Base-by-base conservation (phyloP, 2,113 vertebrate genomes). In the Panurus biarmicus region DNA sequence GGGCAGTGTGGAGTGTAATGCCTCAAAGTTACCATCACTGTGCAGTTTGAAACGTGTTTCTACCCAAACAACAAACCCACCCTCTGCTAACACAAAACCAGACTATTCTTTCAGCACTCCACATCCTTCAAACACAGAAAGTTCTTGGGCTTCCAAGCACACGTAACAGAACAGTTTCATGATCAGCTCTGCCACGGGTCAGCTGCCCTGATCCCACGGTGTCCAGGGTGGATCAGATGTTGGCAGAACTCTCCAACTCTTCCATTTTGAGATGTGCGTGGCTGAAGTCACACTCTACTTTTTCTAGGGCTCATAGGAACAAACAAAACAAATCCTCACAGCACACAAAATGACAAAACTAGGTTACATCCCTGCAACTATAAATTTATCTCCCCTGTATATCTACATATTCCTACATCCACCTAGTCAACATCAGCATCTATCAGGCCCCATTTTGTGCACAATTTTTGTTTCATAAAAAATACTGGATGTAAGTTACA, bases 1-100 rank as follows among this genome's bases (percentile, higher is more conserved):
- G 56, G 36, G 38, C 73, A 50, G 12, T 1, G 0, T 8, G 33
- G 9, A 19, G n/a, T 1, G 24, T 0, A 1, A 56, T 61, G 51
- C 25, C 22, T 62, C 48, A 56, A 62, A 71, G 48, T 24, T 24
- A n/a, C 38, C 54, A 53, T 12, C 62, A 50, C 12, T 5, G 24
- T 10, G 61, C 1, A 1, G 33, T 28, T 9, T 69, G 56, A 38
- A 89, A 75, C 3, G 2, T 0, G 11, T 58, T 75, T 47, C 83
- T 33, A 57, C 64, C 14, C 47, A 54, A 73, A 61, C 24, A 53
- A 77, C 48, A 80, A 76, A 42, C 40, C 31, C 16, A 16, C 19
- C 10, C 47, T 21, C 36, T 36, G n/a, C 70, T 25, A 35, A 54
- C 28, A 91, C 20, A 87, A 69, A 89, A 69, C 11, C 2, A 62